Percentiles rank a stretch among this genome's conserved stretches.
Conservation (phyloP, 2,888 invertebrate genomes). For the Mesoligia furuncula region DNA sequence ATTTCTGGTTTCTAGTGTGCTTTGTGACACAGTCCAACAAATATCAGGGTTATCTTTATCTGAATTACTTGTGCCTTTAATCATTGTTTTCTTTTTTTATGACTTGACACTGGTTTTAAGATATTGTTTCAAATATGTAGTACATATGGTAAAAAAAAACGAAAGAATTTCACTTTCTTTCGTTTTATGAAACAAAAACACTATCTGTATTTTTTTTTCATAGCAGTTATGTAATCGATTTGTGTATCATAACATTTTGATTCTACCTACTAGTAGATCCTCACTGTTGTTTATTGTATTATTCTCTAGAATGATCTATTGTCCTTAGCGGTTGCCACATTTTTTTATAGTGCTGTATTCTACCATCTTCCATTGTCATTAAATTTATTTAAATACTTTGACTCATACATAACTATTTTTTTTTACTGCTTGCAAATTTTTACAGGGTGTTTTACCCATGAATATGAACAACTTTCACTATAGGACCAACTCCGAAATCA, state of each 20-base stretch:
- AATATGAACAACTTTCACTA: too few species aligned
- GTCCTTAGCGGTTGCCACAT: neutral
- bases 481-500: too few species aligned
- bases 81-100: slow-evolving; percentile 7
- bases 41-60: neutral
- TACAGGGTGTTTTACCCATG: too few species aligned
- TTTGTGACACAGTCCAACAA: neutral
- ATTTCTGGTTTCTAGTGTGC: slow-evolving; percentile 18
- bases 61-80: neutral
- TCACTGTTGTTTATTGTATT: neutral
- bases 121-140: neutral
- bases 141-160: neutral
- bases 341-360: neutral
- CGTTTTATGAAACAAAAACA: neutral
- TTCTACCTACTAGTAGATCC: too few species aligned
- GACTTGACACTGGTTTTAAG: neutral
- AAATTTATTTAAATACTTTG: neutral
- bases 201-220: neutral
- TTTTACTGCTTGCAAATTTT: too few species aligned
- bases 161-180: neutral
- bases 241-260: neutral
- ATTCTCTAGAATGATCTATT: neutral
- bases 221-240: neutral
- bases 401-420: neutral
- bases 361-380: neutral